Evolutionary conservation across 2,888 invertebrate genomes (phyloP).

Genomic region (Hyppa rectilinea): DNA sequence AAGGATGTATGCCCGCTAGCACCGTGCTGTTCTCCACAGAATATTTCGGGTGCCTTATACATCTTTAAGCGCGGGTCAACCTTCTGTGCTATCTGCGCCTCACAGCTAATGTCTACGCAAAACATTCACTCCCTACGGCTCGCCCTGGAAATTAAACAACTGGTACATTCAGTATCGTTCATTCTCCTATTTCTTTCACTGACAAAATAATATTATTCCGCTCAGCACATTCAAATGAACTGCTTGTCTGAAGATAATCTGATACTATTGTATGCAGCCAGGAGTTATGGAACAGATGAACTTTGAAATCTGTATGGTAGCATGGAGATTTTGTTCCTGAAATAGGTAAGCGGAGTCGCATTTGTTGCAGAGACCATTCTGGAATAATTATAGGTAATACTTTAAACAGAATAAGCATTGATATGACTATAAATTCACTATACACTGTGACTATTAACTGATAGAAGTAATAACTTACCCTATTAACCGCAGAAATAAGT

Average conservation of each 20-base stretch:
- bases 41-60: neutral
- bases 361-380: neutral
- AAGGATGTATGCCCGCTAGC: neutral
- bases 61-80: neutral
- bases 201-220: conserved; percentile 30
- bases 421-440: neutral
- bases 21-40: neutral
- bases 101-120: conserved; percentile 3
- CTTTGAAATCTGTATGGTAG: conserved; percentile 16
- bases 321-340: conserved; percentile 22
- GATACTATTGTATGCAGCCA: conserved; percentile 40
- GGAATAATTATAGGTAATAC: neutral
- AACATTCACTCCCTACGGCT: conserved; percentile 30
- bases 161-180: conserved; percentile 38
- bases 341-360: conserved; percentile 6
- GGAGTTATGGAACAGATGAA: conserved; percentile 19
- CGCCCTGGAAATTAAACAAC: conserved; percentile 52
- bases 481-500: neutral
- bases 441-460: neutral
- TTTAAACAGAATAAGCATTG: neutral
- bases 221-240: conserved; percentile 31
- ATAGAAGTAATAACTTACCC: neutral
- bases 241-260: conserved; percentile 26
- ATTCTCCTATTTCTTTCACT: conserved; percentile 20
- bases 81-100: conserved; percentile 6